Evolutionary conservation across 2,113 vertebrate species (phyloP).

Genomic region (Rhabdomys dilectus): DNA sequence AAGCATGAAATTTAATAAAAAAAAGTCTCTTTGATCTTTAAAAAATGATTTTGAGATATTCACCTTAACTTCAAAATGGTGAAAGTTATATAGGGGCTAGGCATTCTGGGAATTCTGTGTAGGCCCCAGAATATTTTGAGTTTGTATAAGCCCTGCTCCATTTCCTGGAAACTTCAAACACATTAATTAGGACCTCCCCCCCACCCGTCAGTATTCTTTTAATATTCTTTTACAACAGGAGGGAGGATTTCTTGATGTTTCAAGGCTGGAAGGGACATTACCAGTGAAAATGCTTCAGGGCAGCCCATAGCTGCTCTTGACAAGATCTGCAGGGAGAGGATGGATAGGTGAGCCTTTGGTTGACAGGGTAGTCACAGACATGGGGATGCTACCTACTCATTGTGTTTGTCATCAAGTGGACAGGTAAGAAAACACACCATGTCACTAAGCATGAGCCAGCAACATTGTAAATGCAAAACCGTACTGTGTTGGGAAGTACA

Average conservation of each 20-base stretch:
- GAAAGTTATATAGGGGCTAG: conserved; percentile 5
- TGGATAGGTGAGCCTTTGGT: background rate
- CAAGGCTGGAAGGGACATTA: background rate
- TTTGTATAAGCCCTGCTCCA: conserved; percentile 34
- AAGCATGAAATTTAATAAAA: conserved; percentile 14
- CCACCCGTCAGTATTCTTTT: conserved; percentile 6
- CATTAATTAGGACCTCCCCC: background rate
- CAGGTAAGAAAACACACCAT: background rate
- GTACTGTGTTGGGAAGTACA: background rate
- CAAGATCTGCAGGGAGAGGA: background rate
- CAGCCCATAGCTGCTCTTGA: background rate
- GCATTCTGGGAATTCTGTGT: conserved; percentile 34
- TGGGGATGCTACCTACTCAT: background rate
- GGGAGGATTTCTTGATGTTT: conserved; percentile 62
- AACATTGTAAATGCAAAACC: background rate
- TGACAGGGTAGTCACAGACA: background rate
- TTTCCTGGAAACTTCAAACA: conserved; percentile 61
- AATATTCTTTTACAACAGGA: conserved; percentile 40
- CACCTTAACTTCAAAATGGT: conserved; percentile 37
- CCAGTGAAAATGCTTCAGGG: background rate
- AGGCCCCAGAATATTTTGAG: conserved; percentile 27
- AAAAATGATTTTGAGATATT: background rate
- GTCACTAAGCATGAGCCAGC: background rate
- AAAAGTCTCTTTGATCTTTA: background rate
- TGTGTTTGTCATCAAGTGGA: background rate